Evolutionary conservation across 2,888 invertebrate species (phyloP), one percentile per base, ranked within the genome.

Genomic region (Rhimphoctona megacephalus): DNA sequence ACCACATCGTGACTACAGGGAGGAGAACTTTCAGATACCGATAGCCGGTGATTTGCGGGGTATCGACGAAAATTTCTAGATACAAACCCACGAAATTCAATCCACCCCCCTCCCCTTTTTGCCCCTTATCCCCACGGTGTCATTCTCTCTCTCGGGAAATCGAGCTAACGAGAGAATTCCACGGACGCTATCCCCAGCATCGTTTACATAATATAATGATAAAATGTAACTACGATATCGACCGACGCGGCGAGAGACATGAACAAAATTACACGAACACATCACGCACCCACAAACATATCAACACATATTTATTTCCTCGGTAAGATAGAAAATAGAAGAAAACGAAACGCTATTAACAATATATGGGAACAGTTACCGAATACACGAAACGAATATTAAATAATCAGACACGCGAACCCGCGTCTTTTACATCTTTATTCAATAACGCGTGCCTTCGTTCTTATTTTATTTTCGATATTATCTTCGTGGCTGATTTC

Each of bases 1-100:
- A 85, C 91, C 93, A 46, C 84, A 84, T 43, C 86, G 86, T 52
- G 86, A 79, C 52, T 86, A 84, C 81, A 79, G 86, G 64, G 81
- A 81, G 70, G 86, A 86, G 69, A 86, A 76, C 78, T 83, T 83
- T 73, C 92, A 92, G 84, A 91, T 92, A 85, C 90, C 91, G 66
- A 89, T 90, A 77, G 89, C 90, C 66, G 90, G 91, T 33, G 93
- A 93, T 79, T 90, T 93, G 78, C 92, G 91, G 36, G 92, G 91
- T 61, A 91, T 93, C 88, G 92, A 93, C 78, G 93, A 91, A 83
- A 92, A 90, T 83, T 93, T 93, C 88, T 93, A 92, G 90, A 87
- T 17, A n/a, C 25, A 46, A 46, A 33, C 64, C 36, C 64, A 52
- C 39, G 30, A 64, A 64, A 73, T 52, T 54, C 66, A 11, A 81